Percentiles rank a stretch among this genome's conserved stretches.
Evolutionary conservation across 1,140 invertebrate species (phyloP).

Genomic region (Nymphalis io): DNA sequence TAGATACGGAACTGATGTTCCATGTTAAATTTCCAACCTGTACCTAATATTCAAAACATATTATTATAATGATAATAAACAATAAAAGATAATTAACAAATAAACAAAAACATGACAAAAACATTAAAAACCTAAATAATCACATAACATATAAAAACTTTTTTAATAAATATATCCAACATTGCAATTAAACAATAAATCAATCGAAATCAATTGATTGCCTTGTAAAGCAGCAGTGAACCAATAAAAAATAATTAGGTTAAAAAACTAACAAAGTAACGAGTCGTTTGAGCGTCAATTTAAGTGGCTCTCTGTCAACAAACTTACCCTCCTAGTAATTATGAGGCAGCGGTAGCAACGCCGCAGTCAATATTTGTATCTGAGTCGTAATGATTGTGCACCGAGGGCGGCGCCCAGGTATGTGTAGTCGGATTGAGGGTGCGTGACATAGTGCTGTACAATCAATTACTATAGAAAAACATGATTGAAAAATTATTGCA

Average conservation of each 20-base stretch:
- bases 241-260: constrained; percentile 30
- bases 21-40: too few relatives aligned
- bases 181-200: neutral
- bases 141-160: too few relatives aligned
- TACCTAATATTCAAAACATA: too few relatives aligned
- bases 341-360: constrained; percentile 38
- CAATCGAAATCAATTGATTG: constrained; percentile 1
- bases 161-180: too few relatives aligned
- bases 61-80: too few relatives aligned
- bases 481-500: neutral
- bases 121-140: too few relatives aligned
- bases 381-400: constrained; percentile 40
- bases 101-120: too few relatives aligned
- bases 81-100: too few relatives aligned
- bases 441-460: constrained; percentile 10
- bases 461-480: neutral
- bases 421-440: constrained; percentile 21
- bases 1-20: too few relatives aligned
- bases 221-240: constrained; percentile 15
- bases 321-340: constrained; percentile 43
- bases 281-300: constrained; percentile 30
- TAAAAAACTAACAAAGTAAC: constrained; percentile 36
- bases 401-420: constrained; percentile 30
- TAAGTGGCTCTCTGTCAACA: constrained; percentile 40
- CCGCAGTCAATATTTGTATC: constrained; percentile 47